Evolutionary conservation across 2,797 vertebrate species (phyloP), one percentile per base, ranked within the genome.

Genomic region (Sebastes matsubarae): DNA sequence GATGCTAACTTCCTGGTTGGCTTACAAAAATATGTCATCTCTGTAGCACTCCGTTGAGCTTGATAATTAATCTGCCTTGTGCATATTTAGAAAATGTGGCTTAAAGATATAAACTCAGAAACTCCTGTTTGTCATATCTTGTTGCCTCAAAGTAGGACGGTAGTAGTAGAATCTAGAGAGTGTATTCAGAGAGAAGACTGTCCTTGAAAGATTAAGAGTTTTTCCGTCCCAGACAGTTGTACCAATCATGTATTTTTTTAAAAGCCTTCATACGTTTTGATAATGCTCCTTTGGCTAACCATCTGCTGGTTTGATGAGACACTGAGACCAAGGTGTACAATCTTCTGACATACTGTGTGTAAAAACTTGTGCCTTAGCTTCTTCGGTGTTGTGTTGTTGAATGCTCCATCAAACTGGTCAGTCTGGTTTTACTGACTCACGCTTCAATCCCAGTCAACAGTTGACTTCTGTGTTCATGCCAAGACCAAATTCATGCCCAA

Each of bases 311-410:
- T 81, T 79, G 34, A 70, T 64, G 16, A 74, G 20, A 79, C 50
- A 64, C 22, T 30, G 61, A 68, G 29, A 57, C 70, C 9, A 29
- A 52, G 24, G 14, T 79, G 71, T 68, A 60, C 14, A 57, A 59
- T 77, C 58, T 12, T 32, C 63, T 38, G 36, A 63, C 14, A 58
- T 52, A 30, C 57, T 73, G 50, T 80, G 67, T 75, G 54, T 69
- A 13, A 52, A 80, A 80, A 70, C 50, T 1, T 71, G 90, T 92
- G 88, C 89, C 90, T 93, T 90, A 75, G 68, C 66, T 58, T 85
- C 61, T 69, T 66, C 13, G 6, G 5, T 69, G 70, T 69, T 59
- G 42, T 79, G 55, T 72, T 61, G 38, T 55, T 72, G 6, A 83
- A 61, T 36, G 50, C 38, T 42, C 16, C 3, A 50, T 79, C 1